Base-by-base conservation (phyloP, 2,113 vertebrate genomes). In the Bucco capensis region DNA sequence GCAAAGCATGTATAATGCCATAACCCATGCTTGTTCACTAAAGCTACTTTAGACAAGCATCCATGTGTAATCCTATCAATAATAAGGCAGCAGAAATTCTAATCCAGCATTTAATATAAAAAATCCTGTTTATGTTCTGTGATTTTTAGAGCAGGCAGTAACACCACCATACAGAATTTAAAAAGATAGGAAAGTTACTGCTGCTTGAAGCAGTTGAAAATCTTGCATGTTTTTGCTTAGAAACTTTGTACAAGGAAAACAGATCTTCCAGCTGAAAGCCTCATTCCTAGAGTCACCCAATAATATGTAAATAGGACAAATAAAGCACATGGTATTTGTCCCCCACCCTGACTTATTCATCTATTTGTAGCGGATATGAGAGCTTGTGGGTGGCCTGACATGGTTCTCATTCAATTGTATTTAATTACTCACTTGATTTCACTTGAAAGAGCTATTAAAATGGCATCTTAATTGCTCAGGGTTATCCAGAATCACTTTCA, bases 371-470 rank as follows among this genome's bases (percentile, higher is more conserved):
- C 11, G n/a, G 74, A 75, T 92, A 69, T 71, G 88, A 95, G 58
- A 94, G 91, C 88, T 97, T 92, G 90, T 91, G 94, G 96, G 96
- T 96, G 95, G 94, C 88, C 96, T 91, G 88, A 86, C 53, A 91
- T 80, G 83, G 86, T 77, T 65, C 62, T 94, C 92, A 92, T 95
- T 97, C 91, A 93, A 77, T 96, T 96, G 96, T 95, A 96, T 95
- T 96, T 90, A 91, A 96, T 94, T 95, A 97, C 75, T 93, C 93
- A 95, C 96, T 96, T 96, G 95, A 97, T 96, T 97, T 95, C 94
- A 91, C 93, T 97, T 95, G 97, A 97, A 98, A 97, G 97, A 94
- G 66, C 95, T 84, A 95, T 95, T 97, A 97, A 97, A 95, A 96
- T 94, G 93, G 86, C 92, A 93, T 96, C 95, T 95, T 97, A 96